Evolutionary conservation across 2,888 invertebrate genomes (phyloP).

Genomic region (Helicoverpa assulta): DNA sequence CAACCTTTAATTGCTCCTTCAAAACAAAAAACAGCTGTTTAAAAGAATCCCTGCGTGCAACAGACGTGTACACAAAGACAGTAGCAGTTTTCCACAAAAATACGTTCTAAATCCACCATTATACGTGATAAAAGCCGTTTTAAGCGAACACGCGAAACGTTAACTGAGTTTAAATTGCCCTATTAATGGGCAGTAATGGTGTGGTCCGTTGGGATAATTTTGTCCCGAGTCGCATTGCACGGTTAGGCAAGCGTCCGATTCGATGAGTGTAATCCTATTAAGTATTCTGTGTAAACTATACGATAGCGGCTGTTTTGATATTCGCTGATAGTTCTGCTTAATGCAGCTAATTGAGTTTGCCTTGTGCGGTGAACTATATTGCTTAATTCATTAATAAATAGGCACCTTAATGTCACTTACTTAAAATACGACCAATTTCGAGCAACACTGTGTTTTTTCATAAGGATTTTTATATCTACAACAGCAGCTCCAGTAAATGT

Average conservation of each 20-base stretch:
- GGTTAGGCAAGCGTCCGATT: slow-evolving; percentile 56
- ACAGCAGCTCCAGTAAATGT: no score
- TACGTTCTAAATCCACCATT: slow-evolving; percentile 71
- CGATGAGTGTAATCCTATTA: slow-evolving; percentile 62
- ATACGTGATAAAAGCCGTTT: slow-evolving; percentile 76
- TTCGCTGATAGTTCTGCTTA: slow-evolving; percentile 20
- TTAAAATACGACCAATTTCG: no score
- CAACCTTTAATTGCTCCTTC: slow-evolving; percentile 31
- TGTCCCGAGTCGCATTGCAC: slow-evolving; percentile 60
- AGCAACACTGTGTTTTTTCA: neutral
- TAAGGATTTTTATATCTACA: no score
- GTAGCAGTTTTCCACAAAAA: slow-evolving; percentile 65
- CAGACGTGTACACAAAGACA: slow-evolving; percentile 53
- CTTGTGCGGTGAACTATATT: no score
- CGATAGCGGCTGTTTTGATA: slow-evolving; percentile 31
- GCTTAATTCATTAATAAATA: neutral
- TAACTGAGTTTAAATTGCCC: slow-evolving; percentile 77
- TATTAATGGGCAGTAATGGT: slow-evolving; percentile 76
- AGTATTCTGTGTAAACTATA: slow-evolving; percentile 58
- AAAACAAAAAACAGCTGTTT: slow-evolving; percentile 41
- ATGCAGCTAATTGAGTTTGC: neutral
- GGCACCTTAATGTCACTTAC: no score
- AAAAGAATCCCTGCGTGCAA: slow-evolving; percentile 50
- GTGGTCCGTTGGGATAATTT: slow-evolving; percentile 66
- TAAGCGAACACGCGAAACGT: slow-evolving; percentile 73